Evolutionary conservation across 2,888 invertebrate species (phyloP), one percentile per base, ranked within the genome.

Genomic region (Synanthedon tipuliformis): DNA sequence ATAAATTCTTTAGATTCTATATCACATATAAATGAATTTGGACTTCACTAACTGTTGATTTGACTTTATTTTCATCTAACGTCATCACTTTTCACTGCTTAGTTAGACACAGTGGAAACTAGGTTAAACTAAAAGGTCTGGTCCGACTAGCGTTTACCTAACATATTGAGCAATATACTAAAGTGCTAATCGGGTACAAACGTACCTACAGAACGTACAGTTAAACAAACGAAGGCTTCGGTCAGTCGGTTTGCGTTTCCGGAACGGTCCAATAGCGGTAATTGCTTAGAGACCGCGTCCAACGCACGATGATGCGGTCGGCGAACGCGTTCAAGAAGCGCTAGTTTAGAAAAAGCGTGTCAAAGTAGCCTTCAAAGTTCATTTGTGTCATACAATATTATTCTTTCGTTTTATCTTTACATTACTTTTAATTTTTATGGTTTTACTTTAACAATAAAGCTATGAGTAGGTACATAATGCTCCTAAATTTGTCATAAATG

Each of bases 181-280:
- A 45, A 45, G 45, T 45, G 45, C 45, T 45, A 45, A 45, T n/a
- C 45, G 34, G 10, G 34, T 34, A 13, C 13, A 45, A n/a, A 45
- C 45, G 15, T 15, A 45, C 45, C 13, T 45, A 45, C 45, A 45
- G 8, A 5, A n/a, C 55, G 61, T 59, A 73, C 73, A 70, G 73
- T 73, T 73, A 72, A 60, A 60, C 62, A 71, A 68, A 74, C 67
- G 34, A 67, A 61, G 56, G 57, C 55, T 52, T 53, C 56, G 34
- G 23, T 10, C 34, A 53, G 55, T 59, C 57, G 58, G 66, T 68
- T 64, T 63, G 66, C 60, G 56, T 68, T 66, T 61, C 68, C 66
- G 65, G 67, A 67, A 68, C 65, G 67, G 56, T 63, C 66, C 66
- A 62, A 66, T 69, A 69, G 69, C 66, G 69, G 73, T 78, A 73